Evolutionary conservation across 2,113 vertebrate genomes (phyloP), one percentile per base, ranked within the genome.

Genomic region (Mixornis gularis): DNA sequence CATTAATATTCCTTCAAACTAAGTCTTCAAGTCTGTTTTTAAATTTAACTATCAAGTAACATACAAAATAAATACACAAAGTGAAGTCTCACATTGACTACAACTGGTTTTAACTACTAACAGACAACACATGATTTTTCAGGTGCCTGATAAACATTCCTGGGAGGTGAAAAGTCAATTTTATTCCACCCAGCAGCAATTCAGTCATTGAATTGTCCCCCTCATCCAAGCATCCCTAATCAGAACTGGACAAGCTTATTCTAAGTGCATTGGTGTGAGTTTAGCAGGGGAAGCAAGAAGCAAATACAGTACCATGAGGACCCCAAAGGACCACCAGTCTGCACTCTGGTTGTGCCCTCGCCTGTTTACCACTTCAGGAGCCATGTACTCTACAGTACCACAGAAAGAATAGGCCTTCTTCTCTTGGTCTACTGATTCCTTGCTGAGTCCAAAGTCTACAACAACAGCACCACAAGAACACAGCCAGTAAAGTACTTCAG

Each of bases 381-480:
- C 98, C 99, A 99, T 99, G 97, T 99, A 99, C 85, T 99, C 99
- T 97, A 99, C 99, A 96, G 99, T 99, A 97, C 99, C 99, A 98
- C 99, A 99, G 98, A 99, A 99, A 90, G 99, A 99, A 97, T 99
- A 99, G 13, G 99, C 99, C 97, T 99, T 99, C 97, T 99, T 99
- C 97, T 99, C 99, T 96, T 98, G 98, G 97, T 99, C 99, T 96
- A 99, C 99, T 65, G 99, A 99, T 97, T 99, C 99, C 98, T 99
- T 99, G 98, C 99, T 99, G 97, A 99, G 98, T 96, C 99, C 99
- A 97, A 99, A 99, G 97, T 99, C 99, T 99, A 97, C 64, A 97
- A 98, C 69, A 96, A 96, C 69, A 96, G 89, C 66, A 82, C 93
- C 85, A 96, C 29, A 97, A 95, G 96, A 90, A 97, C 6, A 97